Conservation (phyloP, 1,140 invertebrate genomes). For the Drosophila willistoni region DNA sequence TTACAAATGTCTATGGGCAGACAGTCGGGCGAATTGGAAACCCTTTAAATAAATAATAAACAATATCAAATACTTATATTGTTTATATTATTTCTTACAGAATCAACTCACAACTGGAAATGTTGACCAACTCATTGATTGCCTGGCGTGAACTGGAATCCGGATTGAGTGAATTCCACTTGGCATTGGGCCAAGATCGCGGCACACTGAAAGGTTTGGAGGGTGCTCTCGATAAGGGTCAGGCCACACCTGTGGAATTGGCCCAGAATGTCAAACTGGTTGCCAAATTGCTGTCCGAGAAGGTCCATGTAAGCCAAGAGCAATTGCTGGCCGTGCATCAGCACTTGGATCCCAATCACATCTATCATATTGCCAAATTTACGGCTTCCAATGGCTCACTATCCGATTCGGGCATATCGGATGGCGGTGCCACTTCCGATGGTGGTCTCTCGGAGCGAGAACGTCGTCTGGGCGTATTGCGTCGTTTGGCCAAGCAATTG, state of each 20-base stretch:
- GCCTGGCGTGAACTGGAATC: conserved; percentile 87
- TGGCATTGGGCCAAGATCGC: conserved; percentile 86
- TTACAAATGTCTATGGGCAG: too few species aligned
- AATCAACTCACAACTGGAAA: conserved; percentile 77
- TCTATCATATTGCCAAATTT: conserved; percentile 80
- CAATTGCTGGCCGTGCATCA: conserved; percentile 78
- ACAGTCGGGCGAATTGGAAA: too few species aligned
- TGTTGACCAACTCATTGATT: conserved; percentile 83
- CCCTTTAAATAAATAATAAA: too few species aligned
- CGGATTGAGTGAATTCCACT: conserved; percentile 86
- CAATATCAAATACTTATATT: background rate
- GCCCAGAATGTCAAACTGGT: conserved; percentile 88
- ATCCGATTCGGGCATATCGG: conserved; percentile 90
- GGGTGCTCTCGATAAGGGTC: conserved; percentile 85
- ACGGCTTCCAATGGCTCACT: conserved; percentile 86
- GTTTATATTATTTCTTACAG: conserved; percentile 28
- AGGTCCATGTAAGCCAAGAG: conserved; percentile 84
- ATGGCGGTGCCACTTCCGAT: conserved; percentile 88
- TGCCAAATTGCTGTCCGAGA: conserved; percentile 88
- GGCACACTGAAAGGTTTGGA: conserved; percentile 87
- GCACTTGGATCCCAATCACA: conserved; percentile 76
- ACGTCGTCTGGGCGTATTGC: conserved; percentile 87
- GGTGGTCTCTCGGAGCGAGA: conserved; percentile 90
- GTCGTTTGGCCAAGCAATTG: conserved; percentile 87
- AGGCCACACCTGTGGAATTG: conserved; percentile 85